A percentile compares a stretch with the other conserved stretches of the same genome.
Evolutionary conservation across 2,797 vertebrate genomes (phyloP).

Genomic region (Hylomyscus alleni): DNA sequence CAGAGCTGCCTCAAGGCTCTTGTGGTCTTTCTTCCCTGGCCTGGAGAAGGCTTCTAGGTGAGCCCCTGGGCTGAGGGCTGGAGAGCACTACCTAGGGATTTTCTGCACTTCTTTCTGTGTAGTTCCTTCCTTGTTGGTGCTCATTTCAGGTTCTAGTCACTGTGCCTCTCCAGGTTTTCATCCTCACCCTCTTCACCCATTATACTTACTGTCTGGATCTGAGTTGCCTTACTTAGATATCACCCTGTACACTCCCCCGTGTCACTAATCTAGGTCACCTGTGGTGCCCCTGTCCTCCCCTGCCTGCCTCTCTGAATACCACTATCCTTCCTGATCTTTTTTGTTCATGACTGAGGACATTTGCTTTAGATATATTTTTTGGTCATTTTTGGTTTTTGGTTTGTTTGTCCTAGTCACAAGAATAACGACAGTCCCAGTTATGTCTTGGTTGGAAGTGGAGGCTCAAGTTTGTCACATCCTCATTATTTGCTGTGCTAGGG

Average conservation of each 20-base stretch:
- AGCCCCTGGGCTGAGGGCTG: neutral
- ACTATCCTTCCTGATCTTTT: neutral
- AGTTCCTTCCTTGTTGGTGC: neutral
- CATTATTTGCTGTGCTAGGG: neutral
- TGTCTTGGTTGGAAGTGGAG: neutral
- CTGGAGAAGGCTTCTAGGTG: neutral
- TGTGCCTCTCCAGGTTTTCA: neutral
- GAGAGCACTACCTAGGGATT: rapidly evolving
- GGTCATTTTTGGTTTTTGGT: neutral
- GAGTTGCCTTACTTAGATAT: neutral
- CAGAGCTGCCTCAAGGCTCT: neutral
- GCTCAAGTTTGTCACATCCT: neutral
- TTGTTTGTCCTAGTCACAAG: neutral
- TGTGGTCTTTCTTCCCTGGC: neutral
- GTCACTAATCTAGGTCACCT: neutral
- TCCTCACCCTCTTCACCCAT: neutral
- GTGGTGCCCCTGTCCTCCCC: neutral
- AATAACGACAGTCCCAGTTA: neutral
- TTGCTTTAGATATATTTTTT: neutral
- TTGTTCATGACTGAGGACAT: neutral
- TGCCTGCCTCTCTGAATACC: neutral
- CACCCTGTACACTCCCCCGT: neutral
- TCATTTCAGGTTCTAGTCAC: neutral
- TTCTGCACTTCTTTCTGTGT: neutral
- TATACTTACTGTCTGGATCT: neutral